These are phyloP conservation scores for Perizoma affinitatum DNA, from an alignment of 2,888 invertebrate species.

Conservation along the genomic window DNA sequence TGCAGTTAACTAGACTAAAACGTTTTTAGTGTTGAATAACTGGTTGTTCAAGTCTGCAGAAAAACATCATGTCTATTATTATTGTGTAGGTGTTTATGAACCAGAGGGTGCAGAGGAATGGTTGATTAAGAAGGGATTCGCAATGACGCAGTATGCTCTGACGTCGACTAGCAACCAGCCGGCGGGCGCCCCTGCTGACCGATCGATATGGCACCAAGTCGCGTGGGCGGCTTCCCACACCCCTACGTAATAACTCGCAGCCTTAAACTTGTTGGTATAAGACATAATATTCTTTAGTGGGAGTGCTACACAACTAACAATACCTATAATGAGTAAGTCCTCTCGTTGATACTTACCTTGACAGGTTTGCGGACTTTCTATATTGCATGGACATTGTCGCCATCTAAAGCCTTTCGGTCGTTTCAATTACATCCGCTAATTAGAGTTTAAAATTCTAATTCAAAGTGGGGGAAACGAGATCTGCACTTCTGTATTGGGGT, in stretches of 20 bases:
- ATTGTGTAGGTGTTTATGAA: slow-evolving; percentile 30
- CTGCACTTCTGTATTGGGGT: too few species aligned
- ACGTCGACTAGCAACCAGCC: slow-evolving; percentile 56
- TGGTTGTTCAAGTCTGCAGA: too few species aligned
- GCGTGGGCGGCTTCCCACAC: slow-evolving; percentile 68
- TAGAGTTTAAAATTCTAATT: too few species aligned
- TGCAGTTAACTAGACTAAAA: too few species aligned
- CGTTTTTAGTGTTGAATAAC: too few species aligned
- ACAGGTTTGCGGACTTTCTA: slow-evolving; percentile 17
- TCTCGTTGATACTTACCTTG: slow-evolving; percentile 12
- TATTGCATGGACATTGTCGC: background rate
- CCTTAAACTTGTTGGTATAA: slow-evolving; percentile 48
- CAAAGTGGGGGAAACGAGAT: too few species aligned
- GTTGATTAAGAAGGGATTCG: slow-evolving; percentile 56
- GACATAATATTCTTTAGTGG: slow-evolving; percentile 38
- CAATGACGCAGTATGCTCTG: slow-evolving; percentile 71
- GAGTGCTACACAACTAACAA: slow-evolving; percentile 14
- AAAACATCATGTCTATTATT: too few species aligned
- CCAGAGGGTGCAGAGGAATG: slow-evolving; percentile 50
- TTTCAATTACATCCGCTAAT: too few species aligned
- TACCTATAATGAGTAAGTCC: slow-evolving; percentile 29
- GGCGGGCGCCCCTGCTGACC: slow-evolving; percentile 65
- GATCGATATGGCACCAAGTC: slow-evolving; percentile 66
- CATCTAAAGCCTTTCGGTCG: background rate
- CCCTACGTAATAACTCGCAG: slow-evolving; percentile 49